phyloP scores from a whole-genome alignment of 2,113 vertebrate species.

The Thomomys bottae region DNA sequence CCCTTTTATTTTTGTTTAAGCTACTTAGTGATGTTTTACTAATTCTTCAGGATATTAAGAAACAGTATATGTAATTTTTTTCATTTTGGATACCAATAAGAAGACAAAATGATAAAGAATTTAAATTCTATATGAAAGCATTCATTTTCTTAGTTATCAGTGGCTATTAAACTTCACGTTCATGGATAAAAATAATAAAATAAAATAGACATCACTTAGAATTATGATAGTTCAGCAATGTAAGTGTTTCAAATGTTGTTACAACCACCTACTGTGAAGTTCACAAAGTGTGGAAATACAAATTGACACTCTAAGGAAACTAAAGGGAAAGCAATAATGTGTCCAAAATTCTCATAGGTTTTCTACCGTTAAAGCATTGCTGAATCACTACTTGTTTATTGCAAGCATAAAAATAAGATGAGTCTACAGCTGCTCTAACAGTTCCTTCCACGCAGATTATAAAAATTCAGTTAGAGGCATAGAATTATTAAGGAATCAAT shows the following conservation, averaged over 20 bases:
- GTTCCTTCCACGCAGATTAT: neutral
- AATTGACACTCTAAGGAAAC: neutral
- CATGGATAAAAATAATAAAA: conserved; percentile 20
- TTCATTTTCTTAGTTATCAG: neutral
- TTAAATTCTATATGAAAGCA: neutral
- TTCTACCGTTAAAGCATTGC: neutral
- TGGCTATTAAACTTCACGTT: neutral
- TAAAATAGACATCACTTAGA: neutral
- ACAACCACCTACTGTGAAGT: neutral
- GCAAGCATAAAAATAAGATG: conserved; percentile 3
- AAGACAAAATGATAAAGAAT: neutral
- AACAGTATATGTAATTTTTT: neutral
- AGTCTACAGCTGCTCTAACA: neutral
- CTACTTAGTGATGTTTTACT: neutral
- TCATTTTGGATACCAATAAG: neutral
- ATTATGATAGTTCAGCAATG: neutral
- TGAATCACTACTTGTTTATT: neutral
- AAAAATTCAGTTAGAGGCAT: conserved; percentile 6
- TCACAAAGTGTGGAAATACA: conserved; percentile 2
- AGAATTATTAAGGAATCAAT: conserved; percentile 38
- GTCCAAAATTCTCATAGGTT: neutral
- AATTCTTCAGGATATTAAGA: neutral
- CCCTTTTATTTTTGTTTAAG: neutral
- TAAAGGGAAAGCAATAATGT: neutral
- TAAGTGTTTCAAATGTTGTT: neutral